Evolutionary conservation across 2,888 invertebrate genomes (phyloP), one percentile per base, ranked within the genome.

Genomic region (Thera britannica): DNA sequence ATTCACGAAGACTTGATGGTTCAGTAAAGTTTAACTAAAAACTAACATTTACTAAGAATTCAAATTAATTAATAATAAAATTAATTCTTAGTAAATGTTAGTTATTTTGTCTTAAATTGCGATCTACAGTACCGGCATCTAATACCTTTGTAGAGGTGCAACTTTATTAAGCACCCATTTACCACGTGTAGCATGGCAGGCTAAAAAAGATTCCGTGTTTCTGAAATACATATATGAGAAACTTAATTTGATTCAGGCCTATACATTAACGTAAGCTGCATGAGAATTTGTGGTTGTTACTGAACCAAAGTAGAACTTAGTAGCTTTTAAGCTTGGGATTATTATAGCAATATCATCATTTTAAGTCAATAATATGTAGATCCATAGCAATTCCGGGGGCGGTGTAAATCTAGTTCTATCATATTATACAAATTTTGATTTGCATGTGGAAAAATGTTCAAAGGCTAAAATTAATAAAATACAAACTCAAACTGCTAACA

Each of bases 1-100:
- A 9, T 9, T 51, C 6, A 5, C 80, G 81, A 86, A 86, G 86
- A 84, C 70, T 76, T 81, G 77, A 80, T 80, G 73, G 81, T 80
- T 83, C 83, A 83, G 82, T 81, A 72, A 80, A 80, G 72, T 84
- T 82, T 23, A 23, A 23, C 23, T 23, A 64, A 58, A 54, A 52
- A 23, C 41, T 52, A 23, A 35, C 52, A 36, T 60, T 60, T 51
- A 60, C 64, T 58, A 11, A 12, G 35, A 65, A 59, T 60, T 23
- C 23, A 23, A 23, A 23, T 23, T 23, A 23, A 23, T 23, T 23
- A 23, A 23, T 23, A 23, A 23, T 23, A 23, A 23, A 56, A 12
- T 56, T 49, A 38, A 60, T 59, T 65, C 35, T 12, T 11, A 58
- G 64, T 60, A 51, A 60, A 60, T 36, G 52, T 35, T 23, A 52